Evolutionary conservation across 2,888 invertebrate genomes (phyloP), one percentile per base, ranked within the genome.

Genomic region (Dendrolimus houi): DNA sequence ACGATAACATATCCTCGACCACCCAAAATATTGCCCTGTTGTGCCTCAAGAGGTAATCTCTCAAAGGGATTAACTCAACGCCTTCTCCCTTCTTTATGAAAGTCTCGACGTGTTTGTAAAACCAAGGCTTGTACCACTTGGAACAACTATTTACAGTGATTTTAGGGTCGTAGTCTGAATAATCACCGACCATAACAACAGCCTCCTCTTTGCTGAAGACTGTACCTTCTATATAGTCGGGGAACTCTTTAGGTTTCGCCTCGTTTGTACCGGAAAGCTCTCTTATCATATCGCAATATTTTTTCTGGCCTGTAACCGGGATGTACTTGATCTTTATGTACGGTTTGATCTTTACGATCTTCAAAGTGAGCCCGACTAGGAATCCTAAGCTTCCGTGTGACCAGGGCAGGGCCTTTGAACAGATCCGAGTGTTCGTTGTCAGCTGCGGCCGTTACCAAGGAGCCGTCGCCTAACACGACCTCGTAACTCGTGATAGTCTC

Each of bases 11-110:
- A 17, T 93, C 92, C 79, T 94, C 94, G 0, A 94, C 92, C 0
- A 94, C 94, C 94, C 94, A 94, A 74, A 94, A 94, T 57, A 94
- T 94, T 1, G 94, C 92, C 65, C 94, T 81, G 69, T 94, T 93
- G 71, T 94, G 94, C 40, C 94, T 81, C 0, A 94, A 71, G 13
- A 94, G 76, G 69, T 94, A 94, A 62, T 94, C 93, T 60, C 92
- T 77, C 17, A 94, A 65, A 0, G 94, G 94, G 57, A 94, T 93
- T 59, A 93, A 82, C 67, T 93, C 93, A 12, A 92, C 92, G 9
- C 85, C 80, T 66, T 91, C 87, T 3, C 92, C 92, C 59, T 86
- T 91, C 1, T 67, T 59, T 7, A 94, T 72, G 67, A 93, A 93
- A 0, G 80, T 79, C 67, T 94, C 93, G 0, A 92, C 92, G 64